phyloP scores from a whole-genome alignment of 2,888 invertebrate species.

The Dasypolia templi region DNA sequence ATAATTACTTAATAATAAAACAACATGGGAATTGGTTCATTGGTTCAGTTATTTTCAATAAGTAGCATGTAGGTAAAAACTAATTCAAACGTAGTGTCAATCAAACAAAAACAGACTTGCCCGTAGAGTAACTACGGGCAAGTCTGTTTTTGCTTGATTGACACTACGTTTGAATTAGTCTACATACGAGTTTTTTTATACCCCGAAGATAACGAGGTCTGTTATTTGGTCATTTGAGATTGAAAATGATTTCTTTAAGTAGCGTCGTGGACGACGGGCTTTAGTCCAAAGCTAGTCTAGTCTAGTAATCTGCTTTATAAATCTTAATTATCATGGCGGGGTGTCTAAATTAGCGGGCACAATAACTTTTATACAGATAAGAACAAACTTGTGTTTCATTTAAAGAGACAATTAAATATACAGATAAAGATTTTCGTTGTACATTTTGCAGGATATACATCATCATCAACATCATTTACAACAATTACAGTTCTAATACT shows the following conservation, averaged over 20 bases:
- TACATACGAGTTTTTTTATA: too few species aligned
- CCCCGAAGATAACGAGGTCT: too few species aligned
- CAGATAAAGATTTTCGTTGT: neutral
- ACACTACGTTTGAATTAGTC: too few species aligned
- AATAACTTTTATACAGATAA: slow-evolving; percentile 26
- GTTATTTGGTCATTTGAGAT: neutral
- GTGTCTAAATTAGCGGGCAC: slow-evolving; percentile 6
- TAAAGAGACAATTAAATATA: neutral
- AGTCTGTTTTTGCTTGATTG: too few species aligned
- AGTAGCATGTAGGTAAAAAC: too few species aligned
- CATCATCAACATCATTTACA: slow-evolving; percentile 3
- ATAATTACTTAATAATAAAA: too few species aligned
- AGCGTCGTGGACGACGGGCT: neutral
- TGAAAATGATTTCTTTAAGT: neutral
- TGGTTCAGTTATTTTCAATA: too few species aligned
- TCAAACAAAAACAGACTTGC: too few species aligned
- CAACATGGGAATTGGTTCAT: too few species aligned
- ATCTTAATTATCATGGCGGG: slow-evolving; percentile 31
- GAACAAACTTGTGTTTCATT: slow-evolving; percentile 3
- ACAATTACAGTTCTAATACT: neutral
- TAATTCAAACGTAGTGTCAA: too few species aligned
- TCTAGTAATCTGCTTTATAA: slow-evolving; percentile 20
- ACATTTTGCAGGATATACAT: neutral
- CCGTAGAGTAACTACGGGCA: too few species aligned
- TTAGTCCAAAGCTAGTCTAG: slow-evolving; percentile 4